Evolutionary conservation across 2,888 invertebrate genomes (phyloP).

Genomic region (Abscondita cerata): DNA sequence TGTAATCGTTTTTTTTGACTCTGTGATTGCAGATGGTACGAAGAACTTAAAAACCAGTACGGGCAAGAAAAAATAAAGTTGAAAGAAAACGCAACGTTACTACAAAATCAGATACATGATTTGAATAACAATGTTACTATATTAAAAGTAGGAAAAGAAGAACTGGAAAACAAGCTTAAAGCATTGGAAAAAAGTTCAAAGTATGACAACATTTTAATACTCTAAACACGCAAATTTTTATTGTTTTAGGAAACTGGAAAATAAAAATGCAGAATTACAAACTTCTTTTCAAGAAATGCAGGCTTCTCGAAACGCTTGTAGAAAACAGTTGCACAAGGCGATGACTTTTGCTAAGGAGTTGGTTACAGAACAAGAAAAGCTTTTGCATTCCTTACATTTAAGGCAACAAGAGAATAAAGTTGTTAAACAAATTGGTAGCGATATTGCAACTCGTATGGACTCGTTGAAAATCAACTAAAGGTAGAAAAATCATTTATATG

Average conservation of each 20-base stretch:
- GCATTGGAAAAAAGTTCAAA: conserved; percentile 62
- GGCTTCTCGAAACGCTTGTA: conserved; percentile 61
- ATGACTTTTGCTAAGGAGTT: conserved; percentile 63
- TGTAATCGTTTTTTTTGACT: neutral
- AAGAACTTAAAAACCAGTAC: conserved; percentile 78
- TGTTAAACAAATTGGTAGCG: conserved; percentile 59
- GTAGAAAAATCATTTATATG: too few relatives aligned
- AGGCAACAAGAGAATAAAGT: conserved; percentile 54
- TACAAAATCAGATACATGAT: conserved; percentile 59
- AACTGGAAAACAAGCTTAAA: conserved; percentile 62
- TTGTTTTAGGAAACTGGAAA: conserved; percentile 56
- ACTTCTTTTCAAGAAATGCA: conserved; percentile 59
- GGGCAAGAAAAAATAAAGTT: conserved; percentile 71
- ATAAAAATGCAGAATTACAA: conserved; percentile 59
- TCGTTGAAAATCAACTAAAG: conserved; percentile 61
- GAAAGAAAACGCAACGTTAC: conserved; percentile 60
- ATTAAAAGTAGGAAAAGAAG: conserved; percentile 59
- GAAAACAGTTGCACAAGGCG: conserved; percentile 62
- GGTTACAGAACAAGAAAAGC: conserved; percentile 61
- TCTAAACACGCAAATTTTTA: neutral
- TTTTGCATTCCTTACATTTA: conserved; percentile 56
- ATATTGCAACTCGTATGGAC: conserved; percentile 61
- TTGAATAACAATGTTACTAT: conserved; percentile 61
- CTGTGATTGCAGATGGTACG: conserved; percentile 65
- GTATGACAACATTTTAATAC: conserved; percentile 42